phyloP scores from a whole-genome alignment of 2,113 vertebrate genomes.

The Seriola quinqueradiata region DNA sequence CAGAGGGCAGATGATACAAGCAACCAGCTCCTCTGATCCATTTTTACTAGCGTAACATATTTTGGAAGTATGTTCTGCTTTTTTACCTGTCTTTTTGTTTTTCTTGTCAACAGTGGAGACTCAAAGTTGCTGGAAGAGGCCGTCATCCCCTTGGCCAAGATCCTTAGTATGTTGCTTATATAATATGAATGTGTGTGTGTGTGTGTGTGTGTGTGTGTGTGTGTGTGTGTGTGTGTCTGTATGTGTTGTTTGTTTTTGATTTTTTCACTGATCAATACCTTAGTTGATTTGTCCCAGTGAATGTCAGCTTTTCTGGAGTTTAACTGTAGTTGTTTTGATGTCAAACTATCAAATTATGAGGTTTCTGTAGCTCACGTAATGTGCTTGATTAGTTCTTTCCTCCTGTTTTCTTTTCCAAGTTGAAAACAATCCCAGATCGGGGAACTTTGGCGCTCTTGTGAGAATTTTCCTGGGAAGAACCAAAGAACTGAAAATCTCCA shows the following conservation, averaged over 20 bases:
- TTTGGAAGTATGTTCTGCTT: neutral
- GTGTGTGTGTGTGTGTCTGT: neutral
- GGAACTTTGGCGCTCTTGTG: conserved; percentile 93
- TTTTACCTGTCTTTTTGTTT: conserved; percentile 33
- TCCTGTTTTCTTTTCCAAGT: conserved; percentile 78
- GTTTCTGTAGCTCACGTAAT: neutral
- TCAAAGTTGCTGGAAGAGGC: conserved; percentile 95
- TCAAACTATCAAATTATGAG: neutral
- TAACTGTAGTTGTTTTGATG: neutral
- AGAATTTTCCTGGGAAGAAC: conserved; percentile 97
- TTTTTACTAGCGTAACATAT: neutral
- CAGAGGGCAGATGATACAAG: neutral
- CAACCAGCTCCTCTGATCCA: neutral
- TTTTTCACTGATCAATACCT: neutral
- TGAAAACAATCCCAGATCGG: conserved; percentile 97
- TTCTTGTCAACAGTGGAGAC: conserved; percentile 85
- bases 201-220: neutral
- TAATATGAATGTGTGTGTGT: neutral
- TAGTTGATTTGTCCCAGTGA: neutral
- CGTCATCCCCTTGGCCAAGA: conserved; percentile 91
- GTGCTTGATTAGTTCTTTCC: conserved; percentile 4
- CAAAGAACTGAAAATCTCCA: conserved; percentile 98
- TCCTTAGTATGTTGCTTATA: conserved; percentile 87
- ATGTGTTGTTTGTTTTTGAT: no score
- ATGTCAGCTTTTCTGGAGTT: neutral